Base-by-base conservation (phyloP, 2,888 invertebrate species). In the Lasioglossum zephyrum region DNA sequence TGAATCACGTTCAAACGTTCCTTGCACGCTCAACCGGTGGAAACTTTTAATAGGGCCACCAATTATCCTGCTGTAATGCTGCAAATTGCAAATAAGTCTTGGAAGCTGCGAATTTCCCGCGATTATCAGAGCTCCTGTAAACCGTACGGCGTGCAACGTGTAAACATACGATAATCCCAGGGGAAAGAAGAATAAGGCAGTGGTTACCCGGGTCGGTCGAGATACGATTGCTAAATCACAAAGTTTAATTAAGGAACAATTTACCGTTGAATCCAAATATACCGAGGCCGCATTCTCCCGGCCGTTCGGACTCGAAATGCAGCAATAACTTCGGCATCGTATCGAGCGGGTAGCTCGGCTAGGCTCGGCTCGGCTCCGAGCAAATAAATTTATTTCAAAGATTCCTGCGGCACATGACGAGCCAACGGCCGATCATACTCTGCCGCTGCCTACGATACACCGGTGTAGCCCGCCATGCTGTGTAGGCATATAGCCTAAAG, bases 401-500 rank as follows among this genome's bases (percentile, higher is more conserved):
- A 86, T 86, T 86, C 86, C 81, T 82, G 86, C 79, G 79, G 86
- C 82, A 82, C 79, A 81, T 86, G 86, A 86, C 86, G 86, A 79
- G 81, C 81, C 81, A 78, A 74, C 73, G 81, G 75, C 77, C 86
- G 86, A 86, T 86, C 86, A 79, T 75, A 57, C 66, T 57, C 57
- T 73, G 66, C 53, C 66, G 22, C 44, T 22, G 72, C 57, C 63
- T 66, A 73, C 78, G 84, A 81, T 86, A 86, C 73, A 86, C 72
- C 81, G 11, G 76, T 49, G 77, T 26, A 69, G 73, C n/a, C 81
- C 78, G 77, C 74, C 75, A 78, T 80, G 75, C 80, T 73, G 80
- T 88, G 87, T 82, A 87, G 88, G 87, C 80, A 86, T 87, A 88
- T 82, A 89, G 91, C 88, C 88, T 44, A 87, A 89, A 89, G 91